phyloP scores from a whole-genome alignment of 2,797 vertebrate genomes.

The Danio albolineatus region DNA sequence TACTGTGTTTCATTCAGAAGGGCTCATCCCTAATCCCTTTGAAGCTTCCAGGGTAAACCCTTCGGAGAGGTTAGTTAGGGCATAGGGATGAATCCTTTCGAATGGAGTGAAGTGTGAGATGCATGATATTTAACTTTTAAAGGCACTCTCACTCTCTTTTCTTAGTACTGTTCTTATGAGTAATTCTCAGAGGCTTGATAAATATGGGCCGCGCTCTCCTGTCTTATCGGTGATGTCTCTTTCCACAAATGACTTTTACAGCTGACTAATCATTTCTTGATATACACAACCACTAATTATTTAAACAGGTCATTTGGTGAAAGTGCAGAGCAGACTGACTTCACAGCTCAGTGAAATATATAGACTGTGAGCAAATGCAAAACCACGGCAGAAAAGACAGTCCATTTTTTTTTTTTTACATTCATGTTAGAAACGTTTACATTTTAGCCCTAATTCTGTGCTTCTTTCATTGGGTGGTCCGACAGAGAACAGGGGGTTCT shows the following conservation, averaged over 20 bases:
- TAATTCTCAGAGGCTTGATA: too few species aligned
- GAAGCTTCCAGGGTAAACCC: too few species aligned
- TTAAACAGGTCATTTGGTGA: too few species aligned
- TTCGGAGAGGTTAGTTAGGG: too few species aligned
- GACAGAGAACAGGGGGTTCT: slow-evolving; percentile 40
- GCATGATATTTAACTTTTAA: too few species aligned
- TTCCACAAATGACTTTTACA: slow-evolving; percentile 34
- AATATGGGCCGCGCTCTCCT: background rate
- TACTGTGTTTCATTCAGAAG: too few species aligned
- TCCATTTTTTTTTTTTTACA: background rate
- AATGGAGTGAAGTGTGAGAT: too few species aligned
- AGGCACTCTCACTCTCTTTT: too few species aligned
- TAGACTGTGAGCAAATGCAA: background rate
- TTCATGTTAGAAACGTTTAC: slow-evolving; percentile 13
- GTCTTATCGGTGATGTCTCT: background rate
- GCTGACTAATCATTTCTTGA: slow-evolving; percentile 37
- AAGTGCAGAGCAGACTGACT: too few species aligned
- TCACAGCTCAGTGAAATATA: background rate
- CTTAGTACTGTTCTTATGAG: too few species aligned
- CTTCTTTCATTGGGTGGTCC: slow-evolving; percentile 56
- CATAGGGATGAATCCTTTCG: too few species aligned
- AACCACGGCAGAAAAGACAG: background rate
- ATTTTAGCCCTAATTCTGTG: slow-evolving; percentile 16
- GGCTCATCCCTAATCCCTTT: too few species aligned
- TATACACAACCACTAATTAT: slow-evolving; percentile 33